These are phyloP conservation scores for Melitaea cinxia DNA, from an alignment of 1,140 invertebrate genomes.

Conservation along the genomic window DNA sequence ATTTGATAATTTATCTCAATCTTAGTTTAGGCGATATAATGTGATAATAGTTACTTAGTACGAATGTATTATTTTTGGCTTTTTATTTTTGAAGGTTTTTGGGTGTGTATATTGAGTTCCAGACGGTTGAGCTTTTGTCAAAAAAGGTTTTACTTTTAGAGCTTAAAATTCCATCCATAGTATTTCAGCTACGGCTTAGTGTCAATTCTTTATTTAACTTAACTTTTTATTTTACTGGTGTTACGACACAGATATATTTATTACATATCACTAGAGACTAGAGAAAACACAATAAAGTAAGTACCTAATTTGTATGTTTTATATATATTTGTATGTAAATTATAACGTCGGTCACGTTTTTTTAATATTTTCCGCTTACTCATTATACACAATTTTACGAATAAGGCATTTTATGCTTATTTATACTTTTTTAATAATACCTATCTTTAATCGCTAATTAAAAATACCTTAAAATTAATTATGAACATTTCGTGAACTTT, in stretches of 20 bases:
- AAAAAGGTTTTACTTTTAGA: neutral
- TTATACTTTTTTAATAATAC: no score
- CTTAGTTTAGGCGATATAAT: no score
- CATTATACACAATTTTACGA: neutral
- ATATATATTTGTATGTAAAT: neutral
- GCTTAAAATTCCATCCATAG: neutral
- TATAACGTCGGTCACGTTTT: slow-evolving; percentile 7
- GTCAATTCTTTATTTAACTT: neutral
- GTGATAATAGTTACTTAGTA: neutral
- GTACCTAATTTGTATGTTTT: neutral
- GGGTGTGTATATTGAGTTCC: neutral
- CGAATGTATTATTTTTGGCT: neutral
- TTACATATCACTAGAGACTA: no score
- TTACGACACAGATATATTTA: no score
- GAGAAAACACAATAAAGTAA: neutral
- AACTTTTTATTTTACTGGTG: no score
- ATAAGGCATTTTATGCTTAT: no score
- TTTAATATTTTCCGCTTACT: neutral
- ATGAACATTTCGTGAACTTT: neutral
- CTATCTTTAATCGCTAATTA: neutral
- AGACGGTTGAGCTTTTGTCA: neutral
- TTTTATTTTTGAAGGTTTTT: neutral
- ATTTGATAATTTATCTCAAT: no score
- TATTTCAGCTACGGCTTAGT: slow-evolving; percentile 1
- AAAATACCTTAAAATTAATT: no score